phyloP scores from a whole-genome alignment of 37 sponge, comb jelly and placozoan species.

The Mnemiopsis leidyi region DNA sequence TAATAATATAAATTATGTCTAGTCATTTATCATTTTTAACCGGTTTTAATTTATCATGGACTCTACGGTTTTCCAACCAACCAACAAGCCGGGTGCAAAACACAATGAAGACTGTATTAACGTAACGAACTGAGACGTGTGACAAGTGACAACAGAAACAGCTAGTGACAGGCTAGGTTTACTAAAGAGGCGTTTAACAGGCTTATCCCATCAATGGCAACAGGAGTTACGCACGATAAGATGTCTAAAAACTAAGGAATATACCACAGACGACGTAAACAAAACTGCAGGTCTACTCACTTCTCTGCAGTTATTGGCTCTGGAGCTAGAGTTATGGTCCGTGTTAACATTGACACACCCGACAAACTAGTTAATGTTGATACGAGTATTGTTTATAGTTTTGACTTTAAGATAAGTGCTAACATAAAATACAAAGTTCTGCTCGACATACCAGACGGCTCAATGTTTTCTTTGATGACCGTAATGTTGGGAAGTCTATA shows the following conservation, averaged over 20 bases:
- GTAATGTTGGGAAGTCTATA: not conserved
- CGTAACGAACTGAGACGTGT: not conserved
- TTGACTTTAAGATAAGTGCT: not conserved
- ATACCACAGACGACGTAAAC: not conserved
- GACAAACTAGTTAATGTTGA: not conserved
- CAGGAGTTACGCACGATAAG: not conserved
- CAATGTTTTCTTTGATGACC: not conserved
- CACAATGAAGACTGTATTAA: not conserved
- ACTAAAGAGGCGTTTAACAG: not conserved
- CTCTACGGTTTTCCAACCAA: not conserved
- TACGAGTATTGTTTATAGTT: not conserved
- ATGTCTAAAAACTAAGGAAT: not conserved
- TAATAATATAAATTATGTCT: too few relatives aligned
- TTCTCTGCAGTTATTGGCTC: not conserved
- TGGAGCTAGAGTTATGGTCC: conserved; percentile 15
- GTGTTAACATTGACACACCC: not conserved
- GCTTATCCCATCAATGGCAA: not conserved
- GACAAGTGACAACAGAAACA: not conserved
- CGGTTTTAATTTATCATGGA: too few relatives aligned
- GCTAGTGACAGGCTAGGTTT: conserved; percentile 15
- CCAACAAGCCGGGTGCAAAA: not conserved
- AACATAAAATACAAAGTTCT: not conserved
- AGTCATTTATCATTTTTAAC: too few relatives aligned
- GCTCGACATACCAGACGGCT: not conserved
- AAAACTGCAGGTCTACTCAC: not conserved